These are phyloP conservation scores for Gobius niger DNA, from an alignment of 2,113 vertebrate species.

Conservation along the genomic window DNA sequence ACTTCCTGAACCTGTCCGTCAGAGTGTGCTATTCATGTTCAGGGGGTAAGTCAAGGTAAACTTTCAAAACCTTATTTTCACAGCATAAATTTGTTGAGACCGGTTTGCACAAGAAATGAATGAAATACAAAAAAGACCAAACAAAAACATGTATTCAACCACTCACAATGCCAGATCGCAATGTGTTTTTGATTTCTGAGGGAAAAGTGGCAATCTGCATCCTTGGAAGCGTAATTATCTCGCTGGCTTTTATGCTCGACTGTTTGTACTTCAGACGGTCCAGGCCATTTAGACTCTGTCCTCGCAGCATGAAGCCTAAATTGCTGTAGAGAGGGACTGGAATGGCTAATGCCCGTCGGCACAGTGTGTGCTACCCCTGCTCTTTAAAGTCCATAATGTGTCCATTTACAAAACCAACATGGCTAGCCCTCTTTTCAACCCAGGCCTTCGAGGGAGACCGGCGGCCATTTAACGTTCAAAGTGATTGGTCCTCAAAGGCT, in stretches of 20 bases:
- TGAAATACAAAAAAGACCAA: background rate
- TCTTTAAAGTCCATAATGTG: slow-evolving; percentile 9
- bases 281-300: slow-evolving; percentile 17
- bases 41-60: background rate
- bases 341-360: slow-evolving; percentile 15
- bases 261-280: slow-evolving; percentile 12
- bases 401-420: slow-evolving; percentile 5
- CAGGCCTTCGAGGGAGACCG: background rate
- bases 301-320: slow-evolving; percentile 10
- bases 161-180: background rate
- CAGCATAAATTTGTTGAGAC: background rate
- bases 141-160: background rate
- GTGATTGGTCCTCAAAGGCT: background rate
- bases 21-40: too few species aligned
- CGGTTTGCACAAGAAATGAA: background rate
- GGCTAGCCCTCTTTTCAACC: background rate
- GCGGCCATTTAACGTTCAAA: background rate
- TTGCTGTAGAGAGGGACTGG: slow-evolving; percentile 1
- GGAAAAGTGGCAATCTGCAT: background rate
- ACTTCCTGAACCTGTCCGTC: too few species aligned
- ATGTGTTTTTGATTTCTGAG: background rate
- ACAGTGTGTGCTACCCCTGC: slow-evolving; percentile 5
- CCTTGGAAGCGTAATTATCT: background rate
- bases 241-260: slow-evolving; percentile 9
- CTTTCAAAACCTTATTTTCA: background rate